These are phyloP conservation scores for Alaudala cheleensis DNA, from an alignment of 2,113 vertebrate species.

Conservation along the genomic window DNA sequence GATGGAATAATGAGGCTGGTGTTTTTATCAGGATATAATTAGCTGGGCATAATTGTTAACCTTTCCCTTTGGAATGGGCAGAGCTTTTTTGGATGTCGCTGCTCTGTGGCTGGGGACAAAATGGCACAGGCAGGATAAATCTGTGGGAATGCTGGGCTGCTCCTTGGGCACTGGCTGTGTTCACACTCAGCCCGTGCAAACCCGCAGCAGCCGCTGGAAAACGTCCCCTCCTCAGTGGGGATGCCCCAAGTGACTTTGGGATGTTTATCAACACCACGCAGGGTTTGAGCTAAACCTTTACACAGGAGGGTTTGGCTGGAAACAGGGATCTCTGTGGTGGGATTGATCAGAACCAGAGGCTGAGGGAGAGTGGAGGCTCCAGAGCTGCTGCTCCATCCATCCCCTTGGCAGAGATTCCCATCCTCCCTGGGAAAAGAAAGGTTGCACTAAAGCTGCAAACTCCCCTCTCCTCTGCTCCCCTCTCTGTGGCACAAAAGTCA, in stretches of 20 bases:
- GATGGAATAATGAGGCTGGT: background rate
- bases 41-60: background rate
- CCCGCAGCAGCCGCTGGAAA: background rate
- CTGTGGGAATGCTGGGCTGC: background rate
- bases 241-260: background rate
- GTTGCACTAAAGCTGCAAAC: background rate
- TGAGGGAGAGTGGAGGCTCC: background rate
- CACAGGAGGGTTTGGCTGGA: background rate
- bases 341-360: background rate
- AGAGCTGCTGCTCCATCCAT: background rate
- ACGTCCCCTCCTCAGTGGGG: background rate
- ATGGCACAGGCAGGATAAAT: background rate
- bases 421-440: fast-evolving
- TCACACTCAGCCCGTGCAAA: background rate
- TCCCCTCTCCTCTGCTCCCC: background rate
- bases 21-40: background rate
- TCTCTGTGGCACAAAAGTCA: background rate
- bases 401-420: background rate
- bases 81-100: background rate
- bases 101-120: background rate
- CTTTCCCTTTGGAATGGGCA: background rate
- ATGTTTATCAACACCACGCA: background rate
- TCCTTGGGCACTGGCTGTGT: background rate
- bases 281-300: background rate
- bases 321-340: fast-evolving